Base-by-base conservation (phyloP, 64 coral and sea anemone genomes). In the Dendronephthya gigantea region DNA sequence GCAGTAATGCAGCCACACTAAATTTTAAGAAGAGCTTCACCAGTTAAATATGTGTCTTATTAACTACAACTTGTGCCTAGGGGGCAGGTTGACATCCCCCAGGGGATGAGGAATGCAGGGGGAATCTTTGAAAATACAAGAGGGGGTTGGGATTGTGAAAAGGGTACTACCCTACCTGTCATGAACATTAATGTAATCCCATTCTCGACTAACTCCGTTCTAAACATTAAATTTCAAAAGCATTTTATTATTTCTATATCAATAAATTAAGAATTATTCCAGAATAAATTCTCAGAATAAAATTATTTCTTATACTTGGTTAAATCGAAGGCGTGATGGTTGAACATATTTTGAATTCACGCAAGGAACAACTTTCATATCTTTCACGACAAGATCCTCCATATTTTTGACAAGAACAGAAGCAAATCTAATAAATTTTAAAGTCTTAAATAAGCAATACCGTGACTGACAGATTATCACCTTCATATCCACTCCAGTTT, bases 281-380 rank as follows among this genome's bases (percentile, higher is more conserved):
- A 45, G 11, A 45, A 62, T 62, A 4, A 0, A 22, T 23, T 23
- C 8, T 62, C 25, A 62, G 19, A 23, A 62, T 23, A 62, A 22
- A 7, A 62, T 13, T 62, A 9, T 12, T 79, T 35, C 37, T 38
- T 88, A 50, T 39, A 90, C 91, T 48, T 98, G 95, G 25, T 89
- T 92, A 35, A 98, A 98, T 70, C 89, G 89, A n/a, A 98, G 92
- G 66, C 95, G 87, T 16, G 92, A 83, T 62, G 88, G 90, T 40
- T 88, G 84, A 75, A 98, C 85, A 81, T 91, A 98, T 41, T 70
- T 87, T 19, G 95, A 98, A 79, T 93, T 39, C 1, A 85, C 69
- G 62, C 95, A 98, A 12, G 90, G 95, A 0, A 91, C 92, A 27
- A 98, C 87, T 34, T 86, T 82, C 86, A 98, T 91, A 1, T 88